Evolutionary conservation across 2,888 invertebrate species (phyloP), one percentile per base, ranked within the genome.

Genomic region (Adelognathus sp.): DNA sequence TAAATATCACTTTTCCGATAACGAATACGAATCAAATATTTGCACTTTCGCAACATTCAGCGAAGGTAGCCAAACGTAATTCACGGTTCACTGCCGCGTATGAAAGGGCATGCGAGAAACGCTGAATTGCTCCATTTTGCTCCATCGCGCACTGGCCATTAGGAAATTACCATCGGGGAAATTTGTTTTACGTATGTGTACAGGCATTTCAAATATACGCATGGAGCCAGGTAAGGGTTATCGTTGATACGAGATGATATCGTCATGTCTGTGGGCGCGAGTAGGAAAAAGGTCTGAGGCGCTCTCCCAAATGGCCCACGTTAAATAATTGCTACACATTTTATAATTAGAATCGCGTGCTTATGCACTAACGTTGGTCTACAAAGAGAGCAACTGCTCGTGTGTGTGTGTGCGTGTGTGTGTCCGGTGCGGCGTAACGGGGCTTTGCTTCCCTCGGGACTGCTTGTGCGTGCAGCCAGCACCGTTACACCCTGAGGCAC

Each of bases 131-230:
- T 72, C 76, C 72, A 79, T 76, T 76, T 79, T n/a, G n/a, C n/a
- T 71, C 76, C 58, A 50, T 63, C 60, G 44, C 75, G 56, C 75
- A 71, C 54, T 54, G 24, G 67, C 80, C 84, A 87, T 87, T 86
- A 85, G 82, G 75, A 83, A 82, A 87, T 87, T 86, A 82, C 78
- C 83, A 82, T 80, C 64, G 63, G n/a, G n/a, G n/a, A n/a, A n/a
- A 75, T 58, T 82, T 82, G 80, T 76, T n/a, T n/a, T 67, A 69
- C 46, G 73, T 66, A 41, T 41, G 60, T 61, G 64, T 67, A 81
- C 69, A 58, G 58, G 58, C 54, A 63, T 39, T 44, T 46, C 27
- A n/a, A 36, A 50, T 44, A 39, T 72, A 72, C 50, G 18, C 16
- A 58, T 58, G 14, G 16, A 7, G 3, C 5, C 21, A 39, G 52